These are phyloP conservation scores for Drosophila ananassae DNA, from an alignment of 1,140 invertebrate genomes.

Conservation along the genomic window DNA sequence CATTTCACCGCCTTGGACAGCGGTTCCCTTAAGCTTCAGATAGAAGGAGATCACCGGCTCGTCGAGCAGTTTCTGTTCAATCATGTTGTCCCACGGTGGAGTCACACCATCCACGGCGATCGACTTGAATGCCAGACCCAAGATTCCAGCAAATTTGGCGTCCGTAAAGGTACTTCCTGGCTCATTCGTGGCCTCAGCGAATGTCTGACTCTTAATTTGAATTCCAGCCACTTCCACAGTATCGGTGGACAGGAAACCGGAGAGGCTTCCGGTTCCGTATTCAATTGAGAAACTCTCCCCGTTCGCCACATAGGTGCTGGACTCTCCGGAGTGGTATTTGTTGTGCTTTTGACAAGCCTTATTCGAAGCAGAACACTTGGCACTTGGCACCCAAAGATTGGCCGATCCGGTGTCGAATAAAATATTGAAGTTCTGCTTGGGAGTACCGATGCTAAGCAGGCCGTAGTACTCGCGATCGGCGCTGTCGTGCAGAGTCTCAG, in stretches of 20 bases:
- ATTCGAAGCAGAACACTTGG: slow-evolving; percentile 89
- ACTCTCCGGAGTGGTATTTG: slow-evolving; percentile 92
- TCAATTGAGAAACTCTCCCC: slow-evolving; percentile 94
- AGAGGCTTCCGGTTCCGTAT: slow-evolving; percentile 97
- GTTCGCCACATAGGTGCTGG: slow-evolving; percentile 92
- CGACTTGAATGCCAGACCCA: slow-evolving; percentile 93
- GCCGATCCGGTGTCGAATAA: slow-evolving; percentile 99
- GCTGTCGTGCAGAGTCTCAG: slow-evolving; percentile 23
- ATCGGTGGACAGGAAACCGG: slow-evolving; percentile 96
- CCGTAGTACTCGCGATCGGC: slow-evolving; percentile 99
- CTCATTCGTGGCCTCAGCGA: slow-evolving; percentile 97
- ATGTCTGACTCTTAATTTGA: slow-evolving; percentile 92
- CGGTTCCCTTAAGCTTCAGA: slow-evolving; percentile 47
- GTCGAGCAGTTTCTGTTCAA: slow-evolving; percentile 91
- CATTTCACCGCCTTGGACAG: slow-evolving; percentile 58
- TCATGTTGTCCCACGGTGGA: slow-evolving; percentile 97
- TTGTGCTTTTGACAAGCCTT: slow-evolving; percentile 93
- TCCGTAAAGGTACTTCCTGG: slow-evolving; percentile 94
- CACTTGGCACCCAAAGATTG: slow-evolving; percentile 99
- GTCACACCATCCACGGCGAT: slow-evolving; percentile 95
- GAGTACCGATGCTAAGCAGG: slow-evolving; percentile 94
- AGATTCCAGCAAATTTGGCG: slow-evolving; percentile 98
- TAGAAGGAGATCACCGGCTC: slow-evolving; percentile 97
- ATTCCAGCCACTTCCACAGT: slow-evolving; percentile 88
- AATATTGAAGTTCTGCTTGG: slow-evolving; percentile 95